Evolutionary conservation across 2,888 invertebrate species (phyloP), one percentile per base, ranked within the genome.

Genomic region (Alsophila aescularia): DNA sequence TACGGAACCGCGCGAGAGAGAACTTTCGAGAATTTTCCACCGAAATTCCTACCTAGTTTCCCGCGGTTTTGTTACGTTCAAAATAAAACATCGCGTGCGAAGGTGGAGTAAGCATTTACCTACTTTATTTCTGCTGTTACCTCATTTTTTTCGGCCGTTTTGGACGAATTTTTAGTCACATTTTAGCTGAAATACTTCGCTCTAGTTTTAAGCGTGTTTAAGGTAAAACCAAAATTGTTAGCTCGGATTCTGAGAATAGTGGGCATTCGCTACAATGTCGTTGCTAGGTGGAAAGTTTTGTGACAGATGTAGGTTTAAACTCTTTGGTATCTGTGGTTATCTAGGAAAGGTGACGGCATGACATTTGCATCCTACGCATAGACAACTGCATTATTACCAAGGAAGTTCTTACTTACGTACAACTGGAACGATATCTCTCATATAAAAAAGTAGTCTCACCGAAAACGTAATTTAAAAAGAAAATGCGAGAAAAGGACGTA

Each of bases 101-200:
- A 44, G 44, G 34, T 44, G 48, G 50, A 59, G 56, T 69, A 65
- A 74, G 64, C 75, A 63, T 73, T 72, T 56, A 68, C 72, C 64
- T 65, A 70, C 58, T 62, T 63, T 63, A 50, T 51, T 53, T 27
- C 51, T 32, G 42, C 42, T 42, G 31, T 18, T 42, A 42, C 42
- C 16, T 42, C 2, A 31, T 27, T 50, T 62, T 61, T 55, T 58
- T 52, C 44, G 44, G 35, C 35, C 32, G 24, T 24, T 24, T 24
- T 24, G 2, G 8, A 24, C 24, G 24, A 24, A 24, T 7, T 24
- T n/a, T 24, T 24, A 29, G 42, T 29, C 10, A 29, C 29, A 44
- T 62, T 58, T 48, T 12, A 56, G 43, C 44, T 48, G 58, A 52
- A 58, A 41, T 47, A 43, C 51, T 58, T 52, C 41, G 49, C 36